Base-by-base conservation (phyloP, 2,888 invertebrate genomes). In the Heliconius sara region DNA sequence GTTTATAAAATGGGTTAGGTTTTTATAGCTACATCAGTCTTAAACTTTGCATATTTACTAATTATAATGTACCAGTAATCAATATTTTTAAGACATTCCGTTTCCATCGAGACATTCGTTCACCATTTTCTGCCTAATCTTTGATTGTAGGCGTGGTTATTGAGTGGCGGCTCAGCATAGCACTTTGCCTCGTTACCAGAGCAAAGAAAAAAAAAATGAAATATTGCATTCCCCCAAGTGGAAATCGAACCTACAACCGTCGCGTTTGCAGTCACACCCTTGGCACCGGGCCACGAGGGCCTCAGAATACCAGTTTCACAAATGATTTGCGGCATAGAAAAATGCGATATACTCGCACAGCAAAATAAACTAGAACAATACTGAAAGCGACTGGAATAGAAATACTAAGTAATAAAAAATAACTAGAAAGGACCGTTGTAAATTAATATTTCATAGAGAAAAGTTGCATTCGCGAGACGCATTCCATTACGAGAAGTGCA, bases 381-480 rank as follows among this genome's bases (percentile, higher is more conserved):
- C 65, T 19, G 25, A 72, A 73, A 78, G 76, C 39, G 67, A 70
- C 71, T 79, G 57, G 73, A 78, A 78, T n/a, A 81, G 75, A 67
- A 79, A 74, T 77, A 22, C 22, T 30, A 68, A 75, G 60, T 74
- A 78, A 81, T 76, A 81, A 79, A 52, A 79, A 81, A 66, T 81
- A 77, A 43, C 68, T 22, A 78, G 79, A 70, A 76, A 78, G 75
- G 77, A 79, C 75, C 66, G 74, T 68, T 78, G 63, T 74, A 77
- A 81, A 81, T 82, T 81, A 82, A 82, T 82, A 81, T 81, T 82
- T 82, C 77, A 81, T 70, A 70, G 73, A 68, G 76, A 74, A 52
- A 79, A 79, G 68, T 81, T 79, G 79, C 79, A 78, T 79, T 78
- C 76, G 78, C 63, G 76, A 80, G 60, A 60, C 67, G 76, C 66